These are phyloP conservation scores for Lasioglossum leucozonium DNA, from an alignment of 2,888 invertebrate genomes.

Conservation along the genomic window DNA sequence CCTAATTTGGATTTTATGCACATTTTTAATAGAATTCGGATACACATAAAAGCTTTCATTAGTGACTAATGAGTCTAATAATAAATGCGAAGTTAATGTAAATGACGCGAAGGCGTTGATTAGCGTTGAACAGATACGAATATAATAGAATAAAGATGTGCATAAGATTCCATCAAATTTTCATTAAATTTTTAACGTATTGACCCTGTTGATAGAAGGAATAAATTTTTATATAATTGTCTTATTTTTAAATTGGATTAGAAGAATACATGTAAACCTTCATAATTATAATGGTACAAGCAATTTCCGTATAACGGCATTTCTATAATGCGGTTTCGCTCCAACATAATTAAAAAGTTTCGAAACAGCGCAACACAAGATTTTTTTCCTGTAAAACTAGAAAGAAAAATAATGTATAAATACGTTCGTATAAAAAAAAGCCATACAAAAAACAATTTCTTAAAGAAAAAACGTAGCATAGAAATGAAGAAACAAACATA, in stretches of 20 bases:
- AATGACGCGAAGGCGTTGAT: slow-evolving; percentile 50
- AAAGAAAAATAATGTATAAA: no score
- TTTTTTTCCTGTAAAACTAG: background rate
- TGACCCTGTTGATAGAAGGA: background rate
- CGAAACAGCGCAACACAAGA: background rate
- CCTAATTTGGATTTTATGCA: slow-evolving; percentile 18
- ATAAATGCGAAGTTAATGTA: slow-evolving; percentile 66
- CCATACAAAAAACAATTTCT: background rate
- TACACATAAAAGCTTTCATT: slow-evolving; percentile 66
- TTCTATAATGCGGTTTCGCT: background rate
- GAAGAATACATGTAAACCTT: background rate
- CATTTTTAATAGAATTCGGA: slow-evolving; percentile 52
- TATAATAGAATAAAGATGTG: slow-evolving; percentile 2
- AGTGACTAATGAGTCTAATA: slow-evolving; percentile 64
- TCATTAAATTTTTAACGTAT: background rate
- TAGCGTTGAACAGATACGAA: slow-evolving; percentile 63
- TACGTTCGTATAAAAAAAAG: background rate
- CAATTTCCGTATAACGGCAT: slow-evolving; percentile 4
- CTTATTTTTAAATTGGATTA: background rate
- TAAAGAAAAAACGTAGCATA: background rate
- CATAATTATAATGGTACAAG: background rate
- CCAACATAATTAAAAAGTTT: background rate
- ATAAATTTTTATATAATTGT: background rate
- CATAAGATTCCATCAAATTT: background rate
- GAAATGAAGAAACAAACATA: background rate